These are phyloP conservation scores for Orycteropus afer DNA, from an alignment of 2,113 vertebrate genomes.

Conservation along the genomic window DNA sequence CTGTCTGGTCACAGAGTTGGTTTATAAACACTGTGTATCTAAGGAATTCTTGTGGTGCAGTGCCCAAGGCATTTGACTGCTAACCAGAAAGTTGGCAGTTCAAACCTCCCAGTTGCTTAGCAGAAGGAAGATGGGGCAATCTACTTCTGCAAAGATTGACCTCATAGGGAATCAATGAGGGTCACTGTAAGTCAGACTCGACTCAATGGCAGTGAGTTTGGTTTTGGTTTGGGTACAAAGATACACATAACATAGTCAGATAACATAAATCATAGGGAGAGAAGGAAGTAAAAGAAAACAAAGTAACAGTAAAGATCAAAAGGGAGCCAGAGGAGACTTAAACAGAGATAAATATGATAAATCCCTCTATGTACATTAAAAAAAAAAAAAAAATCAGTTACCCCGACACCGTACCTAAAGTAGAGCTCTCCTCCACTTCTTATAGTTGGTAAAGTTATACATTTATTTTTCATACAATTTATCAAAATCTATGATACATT, in stretches of 20 bases:
- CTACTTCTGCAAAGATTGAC: no score
- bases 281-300: not conserved
- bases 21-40: not conserved
- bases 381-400: no score
- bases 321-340: not conserved
- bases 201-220: no score
- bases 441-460: not conserved
- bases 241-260: slow-evolving; percentile 4
- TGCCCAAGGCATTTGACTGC: no score
- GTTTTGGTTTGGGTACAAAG: not conserved
- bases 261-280: slow-evolving; percentile 26
- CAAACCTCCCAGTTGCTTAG: no score
- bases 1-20: not conserved
- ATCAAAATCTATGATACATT: not conserved
- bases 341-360: not conserved
- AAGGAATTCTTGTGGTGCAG: no score
- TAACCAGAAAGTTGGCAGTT: no score
- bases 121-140: no score
- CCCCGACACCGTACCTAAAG: not conserved
- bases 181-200: no score
- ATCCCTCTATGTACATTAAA: not conserved
- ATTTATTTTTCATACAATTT: not conserved
- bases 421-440: not conserved
- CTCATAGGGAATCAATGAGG: no score
- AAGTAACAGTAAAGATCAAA: not conserved